Conservation (phyloP, 2,113 vertebrate species). For the Bubo blakistoni region DNA sequence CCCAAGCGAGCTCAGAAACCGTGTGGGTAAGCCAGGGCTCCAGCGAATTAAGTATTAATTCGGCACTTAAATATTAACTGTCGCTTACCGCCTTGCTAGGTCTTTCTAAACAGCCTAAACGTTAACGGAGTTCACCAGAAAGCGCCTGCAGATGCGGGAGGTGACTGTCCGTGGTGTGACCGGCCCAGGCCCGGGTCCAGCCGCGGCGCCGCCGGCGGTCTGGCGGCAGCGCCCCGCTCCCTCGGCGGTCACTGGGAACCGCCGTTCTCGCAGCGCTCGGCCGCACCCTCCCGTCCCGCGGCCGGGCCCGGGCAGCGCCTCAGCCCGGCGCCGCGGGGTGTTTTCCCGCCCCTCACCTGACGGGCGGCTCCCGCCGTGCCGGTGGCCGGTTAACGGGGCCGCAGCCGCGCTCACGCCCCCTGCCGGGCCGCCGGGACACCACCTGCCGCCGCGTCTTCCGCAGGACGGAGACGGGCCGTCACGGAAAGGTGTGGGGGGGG, state of each 20-base stretch:
- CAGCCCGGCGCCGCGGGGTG: background rate
- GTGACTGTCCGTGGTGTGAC: background rate
- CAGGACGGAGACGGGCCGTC: background rate
- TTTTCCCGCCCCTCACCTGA: background rate
- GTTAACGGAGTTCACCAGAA: too few relatives aligned
- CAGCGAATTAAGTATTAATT: background rate
- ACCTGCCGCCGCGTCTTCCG: background rate
- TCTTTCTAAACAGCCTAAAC: background rate
- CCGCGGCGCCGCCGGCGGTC: background rate
- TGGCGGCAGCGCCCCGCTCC: background rate
- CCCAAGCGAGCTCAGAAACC: fast-evolving
- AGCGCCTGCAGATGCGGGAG: background rate
- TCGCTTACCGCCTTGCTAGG: background rate
- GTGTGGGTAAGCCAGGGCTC: fast-evolving
- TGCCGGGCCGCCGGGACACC: background rate
- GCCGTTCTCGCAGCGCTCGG: background rate
- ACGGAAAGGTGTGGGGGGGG: too few relatives aligned
- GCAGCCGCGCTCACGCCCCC: background rate
- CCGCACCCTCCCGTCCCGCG: background rate
- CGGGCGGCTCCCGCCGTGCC: background rate
- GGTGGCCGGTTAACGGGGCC: background rate
- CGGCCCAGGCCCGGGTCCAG: background rate
- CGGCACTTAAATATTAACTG: background rate
- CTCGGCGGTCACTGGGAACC: background rate
- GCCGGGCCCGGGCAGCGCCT: background rate